Evolutionary conservation across 1,140 invertebrate species (phyloP).

Genomic region (Drosophila sulfurigaster): DNA sequence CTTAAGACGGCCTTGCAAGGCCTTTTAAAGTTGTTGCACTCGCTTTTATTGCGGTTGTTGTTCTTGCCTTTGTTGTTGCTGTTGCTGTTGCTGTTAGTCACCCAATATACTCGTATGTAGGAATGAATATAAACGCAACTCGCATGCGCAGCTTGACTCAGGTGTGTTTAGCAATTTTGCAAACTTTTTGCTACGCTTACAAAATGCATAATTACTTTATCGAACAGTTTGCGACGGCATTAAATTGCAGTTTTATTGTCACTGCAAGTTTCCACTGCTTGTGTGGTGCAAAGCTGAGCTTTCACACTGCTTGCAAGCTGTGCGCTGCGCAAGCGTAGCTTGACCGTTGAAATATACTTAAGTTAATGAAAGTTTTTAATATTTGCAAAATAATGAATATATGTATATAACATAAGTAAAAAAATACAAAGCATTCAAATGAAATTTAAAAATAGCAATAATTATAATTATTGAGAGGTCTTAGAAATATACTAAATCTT

Average conservation of each 20-base stretch:
- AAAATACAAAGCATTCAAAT: too few species aligned
- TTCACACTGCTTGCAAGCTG: not conserved
- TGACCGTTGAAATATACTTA: too few species aligned
- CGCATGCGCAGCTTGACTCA: conserved; percentile 35
- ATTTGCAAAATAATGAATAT: too few species aligned
- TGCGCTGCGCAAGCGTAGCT: not conserved
- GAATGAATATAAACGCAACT: conserved; percentile 21
- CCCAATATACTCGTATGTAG: conserved; percentile 32
- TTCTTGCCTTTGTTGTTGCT: conserved; percentile 42
- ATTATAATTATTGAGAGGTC: too few species aligned
- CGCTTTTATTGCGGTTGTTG: conserved; percentile 36
- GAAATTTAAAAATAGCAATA: too few species aligned
- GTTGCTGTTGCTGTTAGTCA: conserved; percentile 60
- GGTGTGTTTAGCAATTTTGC: conserved; percentile 55
- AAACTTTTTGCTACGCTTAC: conserved; percentile 10
- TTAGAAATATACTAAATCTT: too few species aligned
- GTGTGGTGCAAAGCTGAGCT: not conserved
- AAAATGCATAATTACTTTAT: not conserved
- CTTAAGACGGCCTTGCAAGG: conserved; percentile 77
- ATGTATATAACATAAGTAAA: too few species aligned
- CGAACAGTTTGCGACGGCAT: not conserved
- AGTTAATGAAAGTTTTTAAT: too few species aligned
- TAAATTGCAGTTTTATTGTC: not conserved
- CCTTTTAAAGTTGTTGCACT: conserved; percentile 82
- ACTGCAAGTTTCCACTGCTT: not conserved